Evolutionary conservation across 2,113 vertebrate species (phyloP), one percentile per base, ranked within the genome.

Genomic region (Beaufortia kweichowensis): DNA sequence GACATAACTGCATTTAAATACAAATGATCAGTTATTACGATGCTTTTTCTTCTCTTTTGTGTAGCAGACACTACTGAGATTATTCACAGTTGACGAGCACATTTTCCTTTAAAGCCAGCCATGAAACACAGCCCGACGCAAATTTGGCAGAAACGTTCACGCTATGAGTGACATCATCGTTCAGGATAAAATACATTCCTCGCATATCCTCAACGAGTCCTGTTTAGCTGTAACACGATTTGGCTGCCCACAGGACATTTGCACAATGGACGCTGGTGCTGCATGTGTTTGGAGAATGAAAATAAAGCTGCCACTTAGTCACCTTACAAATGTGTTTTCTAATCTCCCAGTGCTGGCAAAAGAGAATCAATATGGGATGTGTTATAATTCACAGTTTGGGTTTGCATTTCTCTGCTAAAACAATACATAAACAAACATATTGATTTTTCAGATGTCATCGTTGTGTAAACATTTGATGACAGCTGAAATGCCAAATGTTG

Each of bases 121-220:
- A 67, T 84, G 82, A 84, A 84, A 84, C 74, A 76, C 31, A 43
- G 66, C 56, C 57, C 56, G 79, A 79, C 79, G 59, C 41, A 65
- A 62, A 77, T 76, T 57, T 79, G 79, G 76, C 78, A 67, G 70
- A 48, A 46, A 67, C 21, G 53, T 57, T 48, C 59, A 21, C 3
- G 66, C 67, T 21, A 59, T 15, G 41, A 26, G 60, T 46, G 76
- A 78, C 46, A 50, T 78, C 66, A 72, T 75, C 43, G 55, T 46
- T 79, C 56, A 28, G 64, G 2, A 21, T 7, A 9, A 53, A 53
- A 9, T 12, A 31, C 26, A 53, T 14, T 19, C 14, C 28, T 28
- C 55, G 41, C 53, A 17, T 19, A 41, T 28, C 6, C 28, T 23
- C 53, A 7, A 0, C 57, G 21, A 39, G 53, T 24, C 55, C 59